A percentile compares a stretch with the other conserved stretches of the same genome.
Evolutionary conservation across 2,888 invertebrate genomes (phyloP).

Genomic region (Drosophila austrosaltans): DNA sequence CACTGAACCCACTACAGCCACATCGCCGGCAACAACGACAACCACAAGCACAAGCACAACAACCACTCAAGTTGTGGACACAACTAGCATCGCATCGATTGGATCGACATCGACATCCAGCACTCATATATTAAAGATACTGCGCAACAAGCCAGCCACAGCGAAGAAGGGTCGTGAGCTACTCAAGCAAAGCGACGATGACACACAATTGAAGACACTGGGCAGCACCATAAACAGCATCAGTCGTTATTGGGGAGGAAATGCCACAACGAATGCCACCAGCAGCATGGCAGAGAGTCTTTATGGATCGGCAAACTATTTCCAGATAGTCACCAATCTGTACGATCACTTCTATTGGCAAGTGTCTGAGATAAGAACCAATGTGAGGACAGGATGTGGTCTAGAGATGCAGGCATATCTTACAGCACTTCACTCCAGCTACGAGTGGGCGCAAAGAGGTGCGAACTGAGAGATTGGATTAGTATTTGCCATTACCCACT

Average conservation of each 20-base stretch:
- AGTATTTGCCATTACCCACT: no score
- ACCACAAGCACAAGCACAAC: conserved; percentile 10
- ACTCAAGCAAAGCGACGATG: conserved; percentile 76
- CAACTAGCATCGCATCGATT: neutral
- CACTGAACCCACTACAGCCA: conserved; percentile 35
- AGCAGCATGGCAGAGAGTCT: conserved; percentile 60
- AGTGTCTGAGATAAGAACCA: conserved; percentile 80
- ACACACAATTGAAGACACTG: conserved; percentile 70
- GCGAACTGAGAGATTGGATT: conserved; percentile 80
- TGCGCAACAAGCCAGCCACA: conserved; percentile 73
- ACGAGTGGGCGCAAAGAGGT: conserved; percentile 92
- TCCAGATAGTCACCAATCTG: conserved; percentile 81
- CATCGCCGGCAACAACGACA: conserved; percentile 35
- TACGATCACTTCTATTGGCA: conserved; percentile 83
- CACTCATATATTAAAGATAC: conserved; percentile 80
- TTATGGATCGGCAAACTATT: conserved; percentile 76
- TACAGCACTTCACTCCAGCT: conserved; percentile 86
- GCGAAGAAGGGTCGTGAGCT: conserved; percentile 77
- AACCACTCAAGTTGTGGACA: neutral
- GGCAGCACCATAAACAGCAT: conserved; percentile 81
- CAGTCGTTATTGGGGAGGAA: conserved; percentile 71
- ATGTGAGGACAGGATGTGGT: conserved; percentile 85
- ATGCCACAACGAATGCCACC: conserved; percentile 42
- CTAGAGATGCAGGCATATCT: conserved; percentile 86
- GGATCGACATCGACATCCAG: conserved; percentile 44